Percentiles rank a stretch among this genome's conserved stretches.
These are phyloP conservation scores for Metellina segmentata DNA, from an alignment of 2,888 invertebrate genomes.

Conservation along the genomic window DNA sequence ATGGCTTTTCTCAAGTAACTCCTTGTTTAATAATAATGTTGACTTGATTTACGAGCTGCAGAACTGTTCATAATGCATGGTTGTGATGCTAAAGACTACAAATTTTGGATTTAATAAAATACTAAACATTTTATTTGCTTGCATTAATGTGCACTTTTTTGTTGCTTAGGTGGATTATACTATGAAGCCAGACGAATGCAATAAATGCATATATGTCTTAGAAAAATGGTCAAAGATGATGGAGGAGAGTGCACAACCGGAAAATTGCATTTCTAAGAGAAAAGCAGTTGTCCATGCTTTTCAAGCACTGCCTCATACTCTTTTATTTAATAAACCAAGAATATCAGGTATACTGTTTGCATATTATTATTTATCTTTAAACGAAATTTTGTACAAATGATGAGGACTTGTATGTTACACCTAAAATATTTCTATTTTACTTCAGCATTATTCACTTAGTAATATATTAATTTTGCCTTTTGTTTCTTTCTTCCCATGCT, in stretches of 20 bases:
- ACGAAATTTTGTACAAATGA: neutral
- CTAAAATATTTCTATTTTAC: too few relatives aligned
- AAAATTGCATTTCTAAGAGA: constrained; percentile 47
- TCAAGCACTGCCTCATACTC: neutral
- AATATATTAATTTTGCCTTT: too few relatives aligned
- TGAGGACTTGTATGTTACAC: neutral
- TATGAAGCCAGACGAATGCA: neutral
- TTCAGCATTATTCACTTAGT: too few relatives aligned
- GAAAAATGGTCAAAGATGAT: constrained; percentile 30
- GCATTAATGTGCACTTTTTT: neutral
- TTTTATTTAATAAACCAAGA: constrained; percentile 2
- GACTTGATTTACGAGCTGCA: too few relatives aligned
- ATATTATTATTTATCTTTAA: neutral
- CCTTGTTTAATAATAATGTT: too few relatives aligned
- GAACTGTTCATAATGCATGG: too few relatives aligned
- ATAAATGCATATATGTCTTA: neutral
- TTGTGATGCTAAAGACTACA: too few relatives aligned
- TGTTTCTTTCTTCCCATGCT: too few relatives aligned
- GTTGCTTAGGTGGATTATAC: neutral
- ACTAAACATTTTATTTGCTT: neutral
- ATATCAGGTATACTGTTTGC: constrained; percentile 27
- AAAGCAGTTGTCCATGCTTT: constrained; percentile 17
- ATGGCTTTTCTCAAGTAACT: too few relatives aligned
- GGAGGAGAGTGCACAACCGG: constrained; percentile 48
- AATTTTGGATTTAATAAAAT: neutral